phyloP scores from a whole-genome alignment of 1,140 invertebrate species.

The Cepaea nemoralis region DNA sequence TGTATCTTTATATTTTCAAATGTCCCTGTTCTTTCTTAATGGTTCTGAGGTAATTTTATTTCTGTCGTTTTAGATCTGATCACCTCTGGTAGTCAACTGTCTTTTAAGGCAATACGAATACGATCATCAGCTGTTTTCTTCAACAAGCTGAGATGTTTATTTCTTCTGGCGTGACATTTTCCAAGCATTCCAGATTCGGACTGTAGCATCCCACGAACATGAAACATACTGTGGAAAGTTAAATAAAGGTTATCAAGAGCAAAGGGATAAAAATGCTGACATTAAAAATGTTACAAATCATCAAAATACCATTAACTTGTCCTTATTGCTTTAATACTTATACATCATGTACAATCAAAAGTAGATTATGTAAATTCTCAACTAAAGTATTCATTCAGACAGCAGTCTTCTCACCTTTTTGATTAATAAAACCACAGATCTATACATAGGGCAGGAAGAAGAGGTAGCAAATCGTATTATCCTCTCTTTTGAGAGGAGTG shows the following conservation, averaged over 20 bases:
- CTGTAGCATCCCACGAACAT: constrained; percentile 70
- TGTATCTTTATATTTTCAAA: background rate
- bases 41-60: background rate
- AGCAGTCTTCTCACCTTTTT: no score
- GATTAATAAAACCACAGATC: no score
- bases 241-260: background rate
- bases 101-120: background rate
- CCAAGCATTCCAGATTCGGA: constrained; percentile 71
- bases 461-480: no score
- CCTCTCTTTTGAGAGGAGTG: no score
- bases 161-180: constrained; percentile 59
- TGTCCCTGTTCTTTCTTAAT: background rate
- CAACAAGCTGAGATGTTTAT: background rate
- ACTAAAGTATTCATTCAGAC: no score
- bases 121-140: background rate
- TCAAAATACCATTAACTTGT: no score
- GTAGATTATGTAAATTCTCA: no score
- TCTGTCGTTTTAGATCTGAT: background rate
- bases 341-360: no score
- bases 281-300: no score
- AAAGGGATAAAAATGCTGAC: background rate
- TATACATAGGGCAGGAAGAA: no score
- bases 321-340: no score
- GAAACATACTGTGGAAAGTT: constrained; percentile 66
- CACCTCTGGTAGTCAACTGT: background rate